phyloP scores from a whole-genome alignment of 2,888 invertebrate species.

The Chymomyza caudatula region DNA sequence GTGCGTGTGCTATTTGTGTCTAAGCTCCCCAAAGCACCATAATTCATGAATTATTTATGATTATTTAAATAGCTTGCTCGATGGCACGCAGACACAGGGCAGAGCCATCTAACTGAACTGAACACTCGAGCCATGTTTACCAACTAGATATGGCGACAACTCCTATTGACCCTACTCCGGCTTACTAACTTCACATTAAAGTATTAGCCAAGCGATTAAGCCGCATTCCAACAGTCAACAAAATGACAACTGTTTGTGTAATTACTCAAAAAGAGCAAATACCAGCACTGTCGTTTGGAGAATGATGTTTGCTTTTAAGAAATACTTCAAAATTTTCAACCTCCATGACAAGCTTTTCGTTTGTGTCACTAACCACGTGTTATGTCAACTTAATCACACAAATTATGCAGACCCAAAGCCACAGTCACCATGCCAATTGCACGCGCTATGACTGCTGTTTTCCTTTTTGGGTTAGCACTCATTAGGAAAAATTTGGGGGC shows the following conservation, averaged over 20 bases:
- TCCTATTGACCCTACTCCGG: too few relatives aligned
- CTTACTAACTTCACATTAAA: background rate
- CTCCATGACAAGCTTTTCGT: constrained; percentile 25
- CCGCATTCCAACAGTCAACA: background rate
- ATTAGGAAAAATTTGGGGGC: constrained; percentile 62
- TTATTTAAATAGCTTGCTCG: constrained; percentile 48
- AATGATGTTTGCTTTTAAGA: constrained; percentile 30
- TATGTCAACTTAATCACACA: constrained; percentile 47
- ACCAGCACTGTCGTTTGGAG: background rate
- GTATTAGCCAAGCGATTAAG: constrained; percentile 21
- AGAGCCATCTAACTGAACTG: background rate
- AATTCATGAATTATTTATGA: constrained; percentile 66
- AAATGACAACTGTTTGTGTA: background rate
- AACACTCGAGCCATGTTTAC: background rate
- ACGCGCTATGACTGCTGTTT: constrained; percentile 3
- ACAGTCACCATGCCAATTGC: background rate
- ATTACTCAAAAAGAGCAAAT: background rate
- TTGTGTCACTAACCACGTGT: constrained; percentile 42
- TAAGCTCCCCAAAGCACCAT: constrained; percentile 41
- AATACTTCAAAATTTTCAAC: constrained; percentile 13
- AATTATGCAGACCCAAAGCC: constrained; percentile 32
- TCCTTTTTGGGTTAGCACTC: constrained; percentile 64
- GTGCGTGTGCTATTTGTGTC: constrained; percentile 20
- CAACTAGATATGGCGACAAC: too few relatives aligned
- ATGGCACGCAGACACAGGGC: background rate